Evolutionary conservation across 2,113 vertebrate species (phyloP).

Genomic region (Picathartes gymnocephalus): DNA sequence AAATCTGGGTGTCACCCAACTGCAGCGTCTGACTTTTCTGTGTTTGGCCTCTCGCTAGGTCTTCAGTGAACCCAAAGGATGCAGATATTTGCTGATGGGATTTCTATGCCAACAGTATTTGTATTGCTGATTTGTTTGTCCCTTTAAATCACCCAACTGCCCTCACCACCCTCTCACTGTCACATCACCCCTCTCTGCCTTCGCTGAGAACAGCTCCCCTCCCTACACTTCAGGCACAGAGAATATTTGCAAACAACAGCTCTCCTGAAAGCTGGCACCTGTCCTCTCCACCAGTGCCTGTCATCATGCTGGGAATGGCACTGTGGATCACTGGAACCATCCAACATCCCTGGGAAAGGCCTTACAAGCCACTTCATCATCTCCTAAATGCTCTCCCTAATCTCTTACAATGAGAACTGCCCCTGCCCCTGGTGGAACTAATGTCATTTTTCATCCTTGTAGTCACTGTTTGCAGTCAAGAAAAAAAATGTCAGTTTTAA

Average conservation of each 20-base stretch:
- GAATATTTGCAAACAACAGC: neutral
- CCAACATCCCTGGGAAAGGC: neutral
- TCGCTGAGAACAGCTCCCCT: neutral
- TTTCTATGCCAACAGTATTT: neutral
- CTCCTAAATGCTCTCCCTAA: neutral
- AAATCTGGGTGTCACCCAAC: neutral
- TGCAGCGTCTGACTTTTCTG: neutral
- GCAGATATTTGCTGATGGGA: neutral
- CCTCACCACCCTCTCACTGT: neutral
- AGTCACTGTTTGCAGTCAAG: neutral
- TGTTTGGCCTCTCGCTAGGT: neutral
- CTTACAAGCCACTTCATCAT: neutral
- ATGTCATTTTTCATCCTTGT: constrained; percentile 22
- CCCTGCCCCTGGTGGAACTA: neutral
- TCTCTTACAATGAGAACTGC: accelerated
- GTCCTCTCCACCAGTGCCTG: neutral
- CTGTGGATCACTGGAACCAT: neutral
- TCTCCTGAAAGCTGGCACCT: neutral
- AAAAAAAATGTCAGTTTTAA: neutral
- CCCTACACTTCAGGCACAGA: neutral
- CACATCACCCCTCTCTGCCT: neutral
- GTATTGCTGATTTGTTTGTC: neutral
- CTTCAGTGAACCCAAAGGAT: neutral
- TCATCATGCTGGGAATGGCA: neutral
- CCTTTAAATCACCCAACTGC: neutral